A percentile compares a stretch with the other conserved stretches of the same genome.
phyloP scores from a whole-genome alignment of 2,888 invertebrate species.

The Odiellus spinosus region DNA sequence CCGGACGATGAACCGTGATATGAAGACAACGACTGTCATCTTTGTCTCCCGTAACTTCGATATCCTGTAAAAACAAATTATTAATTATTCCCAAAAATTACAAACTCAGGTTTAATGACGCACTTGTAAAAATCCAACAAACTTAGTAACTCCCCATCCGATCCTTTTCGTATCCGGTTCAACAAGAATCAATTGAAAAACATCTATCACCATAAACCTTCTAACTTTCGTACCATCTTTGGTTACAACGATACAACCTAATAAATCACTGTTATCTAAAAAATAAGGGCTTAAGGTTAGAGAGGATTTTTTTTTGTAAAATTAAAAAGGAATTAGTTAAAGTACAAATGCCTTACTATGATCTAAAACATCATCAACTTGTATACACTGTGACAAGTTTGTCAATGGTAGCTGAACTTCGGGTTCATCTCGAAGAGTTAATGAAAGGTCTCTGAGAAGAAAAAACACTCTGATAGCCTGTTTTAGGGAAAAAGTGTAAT shows the following conservation, averaged over 20 bases:
- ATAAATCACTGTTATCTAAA: conserved; percentile 90
- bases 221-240: conserved; percentile 60
- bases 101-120: background rate
- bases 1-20: conserved; percentile 60
- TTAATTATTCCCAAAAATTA: background rate
- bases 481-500: too few species aligned
- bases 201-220: conserved; percentile 90
- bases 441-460: conserved; percentile 57
- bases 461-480: conserved; percentile 83
- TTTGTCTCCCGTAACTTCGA: conserved; percentile 86
- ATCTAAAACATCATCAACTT: conserved; percentile 85
- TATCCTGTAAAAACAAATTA: conserved; percentile 47
- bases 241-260: conserved; percentile 82
- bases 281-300: conserved; percentile 20
- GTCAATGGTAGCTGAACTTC: conserved; percentile 80
- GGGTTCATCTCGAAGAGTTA: conserved; percentile 58
- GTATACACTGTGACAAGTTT: conserved; percentile 70
- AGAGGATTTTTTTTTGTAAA: too few species aligned
- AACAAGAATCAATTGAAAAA: conserved; percentile 84
- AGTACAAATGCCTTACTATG: conserved; percentile 48
- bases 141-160: conserved; percentile 95
- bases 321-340: conserved; percentile 1
- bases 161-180: conserved; percentile 87
- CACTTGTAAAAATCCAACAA: conserved; percentile 72
- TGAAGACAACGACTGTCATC: conserved; percentile 91